These are phyloP conservation scores for Drosophila gunungcola DNA, from an alignment of 1,140 invertebrate genomes.

Conservation along the genomic window DNA sequence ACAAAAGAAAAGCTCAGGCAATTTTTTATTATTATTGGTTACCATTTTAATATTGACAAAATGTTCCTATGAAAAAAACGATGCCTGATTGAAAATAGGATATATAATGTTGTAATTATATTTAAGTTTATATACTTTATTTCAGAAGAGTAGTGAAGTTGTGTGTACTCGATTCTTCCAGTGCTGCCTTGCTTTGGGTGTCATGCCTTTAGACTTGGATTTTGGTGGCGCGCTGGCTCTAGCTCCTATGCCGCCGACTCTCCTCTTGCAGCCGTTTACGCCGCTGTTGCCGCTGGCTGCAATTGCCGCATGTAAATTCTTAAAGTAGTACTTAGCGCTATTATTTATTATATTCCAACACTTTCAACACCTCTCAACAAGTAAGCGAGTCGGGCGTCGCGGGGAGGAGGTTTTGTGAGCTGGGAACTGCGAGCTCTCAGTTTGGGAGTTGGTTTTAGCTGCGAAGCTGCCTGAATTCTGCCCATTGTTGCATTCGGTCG, in stretches of 20 bases:
- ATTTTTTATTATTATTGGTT: no score
- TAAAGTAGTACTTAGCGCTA: constrained; percentile 84
- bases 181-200: constrained; percentile 18
- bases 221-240: constrained; percentile 37
- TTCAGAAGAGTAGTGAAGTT: no score
- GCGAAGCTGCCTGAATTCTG: constrained; percentile 48
- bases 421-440: constrained; percentile 20
- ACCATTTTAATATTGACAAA: no score
- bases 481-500: constrained; percentile 65
- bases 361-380: constrained; percentile 84
- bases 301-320: constrained; percentile 84
- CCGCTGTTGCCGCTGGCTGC: constrained; percentile 54
- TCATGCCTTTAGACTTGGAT: constrained; percentile 47
- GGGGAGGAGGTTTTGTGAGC: not conserved
- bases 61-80: no score
- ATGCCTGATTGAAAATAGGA: no score
- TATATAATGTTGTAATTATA: no score
- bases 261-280: not conserved
- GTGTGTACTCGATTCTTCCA: constrained; percentile 4
- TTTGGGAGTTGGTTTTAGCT: constrained; percentile 31
- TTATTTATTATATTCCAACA: constrained; percentile 84
- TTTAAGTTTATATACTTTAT: no score
- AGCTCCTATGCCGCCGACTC: constrained; percentile 6
- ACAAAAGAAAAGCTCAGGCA: no score
- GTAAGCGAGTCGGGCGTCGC: constrained; percentile 63